phyloP scores from a whole-genome alignment of 2,888 invertebrate genomes.

The Micoletzkya japonica region DNA sequence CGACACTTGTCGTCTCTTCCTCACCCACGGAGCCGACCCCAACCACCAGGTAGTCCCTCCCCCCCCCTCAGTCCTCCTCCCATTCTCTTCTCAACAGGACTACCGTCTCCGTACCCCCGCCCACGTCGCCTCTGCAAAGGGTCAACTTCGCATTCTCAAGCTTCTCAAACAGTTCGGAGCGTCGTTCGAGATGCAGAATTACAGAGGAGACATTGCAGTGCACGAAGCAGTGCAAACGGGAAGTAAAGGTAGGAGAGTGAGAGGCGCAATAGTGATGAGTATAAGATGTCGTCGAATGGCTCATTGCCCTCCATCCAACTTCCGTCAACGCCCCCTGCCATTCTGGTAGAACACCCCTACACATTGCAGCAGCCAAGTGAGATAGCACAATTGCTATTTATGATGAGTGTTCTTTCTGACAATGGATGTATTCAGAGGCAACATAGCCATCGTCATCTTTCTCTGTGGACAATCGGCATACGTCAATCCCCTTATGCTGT shows the following conservation, averaged over 20 bases:
- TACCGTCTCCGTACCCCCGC: conserved; percentile 54
- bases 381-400: background rate
- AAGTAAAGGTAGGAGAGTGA: conserved; percentile 70
- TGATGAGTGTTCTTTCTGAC: background rate
- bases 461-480: conserved; percentile 57
- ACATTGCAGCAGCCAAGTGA: conserved; percentile 72
- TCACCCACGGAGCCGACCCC: conserved; percentile 86
- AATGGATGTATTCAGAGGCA: conserved; percentile 70
- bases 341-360: conserved; percentile 87
- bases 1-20: conserved; percentile 83
- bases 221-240: conserved; percentile 95
- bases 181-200: conserved; percentile 87
- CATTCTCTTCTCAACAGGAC: conserved; percentile 39
- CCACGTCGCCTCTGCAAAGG: conserved; percentile 62
- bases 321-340: conserved; percentile 83
- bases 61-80: background rate
- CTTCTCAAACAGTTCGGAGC: conserved; percentile 78
- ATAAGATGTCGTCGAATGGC: conserved; percentile 81
- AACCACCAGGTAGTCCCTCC: conserved; percentile 79
- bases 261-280: background rate
- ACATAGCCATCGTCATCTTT: conserved; percentile 87
- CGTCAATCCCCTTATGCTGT: conserved; percentile 55
- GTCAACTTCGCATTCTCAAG: conserved; percentile 85
- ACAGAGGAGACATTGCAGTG: conserved; percentile 88
- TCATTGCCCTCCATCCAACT: conserved; percentile 80